Evolutionary conservation across 2,113 vertebrate species (phyloP).

Genomic region (Ramphastos sulfuratus): DNA sequence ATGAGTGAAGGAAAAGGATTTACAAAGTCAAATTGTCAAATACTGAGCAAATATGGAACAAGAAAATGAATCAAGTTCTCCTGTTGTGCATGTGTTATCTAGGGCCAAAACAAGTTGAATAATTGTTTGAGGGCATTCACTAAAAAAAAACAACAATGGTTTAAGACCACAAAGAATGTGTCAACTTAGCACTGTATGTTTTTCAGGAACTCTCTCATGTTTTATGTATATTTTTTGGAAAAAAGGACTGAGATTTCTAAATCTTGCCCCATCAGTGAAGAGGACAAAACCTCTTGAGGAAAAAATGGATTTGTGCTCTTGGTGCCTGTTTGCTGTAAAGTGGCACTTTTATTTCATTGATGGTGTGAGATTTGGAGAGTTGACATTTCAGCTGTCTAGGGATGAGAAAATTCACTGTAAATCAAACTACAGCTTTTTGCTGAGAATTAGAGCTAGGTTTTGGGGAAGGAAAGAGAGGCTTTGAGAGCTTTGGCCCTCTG

Average conservation of each 20-base stretch:
- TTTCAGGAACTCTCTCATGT: background rate
- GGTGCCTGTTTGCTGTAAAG: background rate
- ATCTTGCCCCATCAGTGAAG: background rate
- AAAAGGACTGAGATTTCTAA: background rate
- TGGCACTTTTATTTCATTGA: background rate
- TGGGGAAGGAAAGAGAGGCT: background rate
- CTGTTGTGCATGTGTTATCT: background rate
- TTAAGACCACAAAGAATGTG: background rate
- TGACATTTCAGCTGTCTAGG: background rate
- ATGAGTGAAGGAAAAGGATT: background rate
- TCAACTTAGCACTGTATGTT: background rate
- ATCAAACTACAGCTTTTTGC: background rate
- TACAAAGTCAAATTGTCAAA: background rate
- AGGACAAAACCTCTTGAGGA: background rate
- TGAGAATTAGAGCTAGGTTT: background rate
- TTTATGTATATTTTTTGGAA: background rate
- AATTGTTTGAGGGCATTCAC: background rate
- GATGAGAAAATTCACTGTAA: background rate
- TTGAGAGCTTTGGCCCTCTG: background rate
- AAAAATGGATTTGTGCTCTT: background rate
- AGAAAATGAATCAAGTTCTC: background rate
- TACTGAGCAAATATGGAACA: background rate
- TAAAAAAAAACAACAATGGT: background rate
- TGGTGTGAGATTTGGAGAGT: background rate
- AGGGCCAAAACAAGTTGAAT: background rate